Base-by-base conservation (phyloP, 2,888 invertebrate species). In the Scaptomyza tumidula region DNA sequence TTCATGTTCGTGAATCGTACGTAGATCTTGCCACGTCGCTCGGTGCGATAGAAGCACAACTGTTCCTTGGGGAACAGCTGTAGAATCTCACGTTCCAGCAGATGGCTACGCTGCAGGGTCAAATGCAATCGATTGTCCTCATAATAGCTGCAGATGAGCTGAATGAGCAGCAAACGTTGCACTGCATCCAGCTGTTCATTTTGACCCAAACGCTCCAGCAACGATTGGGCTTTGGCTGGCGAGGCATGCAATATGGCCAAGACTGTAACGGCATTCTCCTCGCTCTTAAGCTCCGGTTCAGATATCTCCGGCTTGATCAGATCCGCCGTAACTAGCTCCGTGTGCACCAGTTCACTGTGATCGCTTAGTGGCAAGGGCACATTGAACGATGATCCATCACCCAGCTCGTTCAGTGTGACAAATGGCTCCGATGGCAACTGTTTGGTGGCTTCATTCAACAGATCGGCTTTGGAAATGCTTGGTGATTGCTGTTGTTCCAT, bases 1-100 rank as follows among this genome's bases (percentile, higher is more conserved):
- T 90, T 90, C 87, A 90, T 90, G 52, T 90, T 91, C 14, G 88
- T 88, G 52, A 86, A 90, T 19, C 90, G 63, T 2, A 90, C 86
- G 58, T 90, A 90, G 58, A 90, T 89, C 74, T 90, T 90, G 50
- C 90, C 90, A 2, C 90, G 80, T 6, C 90, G 78, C 63, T 90
- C 90, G 2, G 90, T 90, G 50, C 90, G 90, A 73, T 90, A 90
- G 53, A 75, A 83, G 37, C 84, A 78, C 1, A 90, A 49, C 24
- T 85, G 79, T 35, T 90, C 90, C 27, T 70, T 79, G 37, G 90
- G 90, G 14, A 85, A 90, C 4, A 90, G 64, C 37, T 86, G 71
- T 4, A 90, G 63, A 3, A 90, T 90, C 52, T 90, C 86, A 11
- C 81, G 78, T 31, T 90, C 90, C 45, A 90, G 54, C 24, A 88